phyloP scores from a whole-genome alignment of 2,797 vertebrate genomes.

The Alectoris magna region DNA sequence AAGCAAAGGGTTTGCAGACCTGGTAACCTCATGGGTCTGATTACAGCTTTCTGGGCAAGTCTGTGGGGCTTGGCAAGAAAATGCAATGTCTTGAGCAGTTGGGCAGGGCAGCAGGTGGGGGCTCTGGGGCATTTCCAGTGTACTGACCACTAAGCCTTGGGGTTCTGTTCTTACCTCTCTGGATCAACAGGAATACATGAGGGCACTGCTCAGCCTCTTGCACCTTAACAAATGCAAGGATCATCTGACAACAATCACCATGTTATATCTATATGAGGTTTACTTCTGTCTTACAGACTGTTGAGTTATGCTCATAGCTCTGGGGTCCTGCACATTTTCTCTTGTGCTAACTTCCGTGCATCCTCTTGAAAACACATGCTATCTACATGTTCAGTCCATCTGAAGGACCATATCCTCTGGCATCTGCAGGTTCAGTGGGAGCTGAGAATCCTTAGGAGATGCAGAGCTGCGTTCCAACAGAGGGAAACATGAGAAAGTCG shows the following conservation, averaged over 20 bases:
- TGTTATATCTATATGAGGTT: neutral
- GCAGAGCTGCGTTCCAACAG: neutral
- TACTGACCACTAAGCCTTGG: neutral
- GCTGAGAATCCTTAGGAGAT: neutral
- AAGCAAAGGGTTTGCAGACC: neutral
- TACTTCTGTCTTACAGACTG: neutral
- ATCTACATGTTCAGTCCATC: rapidly evolving
- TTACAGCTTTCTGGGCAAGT: neutral
- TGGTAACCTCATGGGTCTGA: neutral
- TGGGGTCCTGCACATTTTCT: neutral
- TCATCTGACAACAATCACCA: neutral
- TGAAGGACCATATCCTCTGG: neutral
- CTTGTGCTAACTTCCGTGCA: neutral
- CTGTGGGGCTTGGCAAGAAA: neutral
- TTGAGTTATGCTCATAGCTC: rapidly evolving
- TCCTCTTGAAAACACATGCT: neutral
- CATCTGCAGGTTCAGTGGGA: neutral
- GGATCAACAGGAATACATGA: neutral
- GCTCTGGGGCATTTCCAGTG: neutral
- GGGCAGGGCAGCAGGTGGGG: neutral
- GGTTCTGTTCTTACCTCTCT: neutral
- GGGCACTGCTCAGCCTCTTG: neutral
- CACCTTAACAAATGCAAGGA: neutral
- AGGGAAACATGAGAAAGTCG: neutral
- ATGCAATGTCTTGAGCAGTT: neutral